A percentile compares a stretch with the other conserved stretches of the same genome.
These are phyloP conservation scores for Chloropsis cyanopogon DNA, from an alignment of 2,113 vertebrate species.

Conservation along the genomic window DNA sequence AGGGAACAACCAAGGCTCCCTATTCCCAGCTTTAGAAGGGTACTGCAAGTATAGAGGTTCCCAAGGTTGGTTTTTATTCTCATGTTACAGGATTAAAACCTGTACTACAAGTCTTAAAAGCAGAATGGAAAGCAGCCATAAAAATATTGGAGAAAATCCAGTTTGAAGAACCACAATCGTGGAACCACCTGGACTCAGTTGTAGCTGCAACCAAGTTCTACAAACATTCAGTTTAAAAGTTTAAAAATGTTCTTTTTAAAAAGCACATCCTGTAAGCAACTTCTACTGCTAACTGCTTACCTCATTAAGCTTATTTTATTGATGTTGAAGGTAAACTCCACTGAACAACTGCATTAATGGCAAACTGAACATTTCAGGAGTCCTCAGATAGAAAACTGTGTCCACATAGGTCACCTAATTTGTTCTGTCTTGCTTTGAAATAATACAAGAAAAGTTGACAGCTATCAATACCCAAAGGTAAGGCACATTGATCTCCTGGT, in stretches of 20 bases:
- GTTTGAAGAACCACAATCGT: background rate
- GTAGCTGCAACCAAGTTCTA: background rate
- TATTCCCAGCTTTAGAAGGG: background rate
- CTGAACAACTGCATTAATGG: background rate
- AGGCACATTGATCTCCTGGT: background rate
- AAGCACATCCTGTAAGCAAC: background rate
- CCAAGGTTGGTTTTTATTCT: background rate
- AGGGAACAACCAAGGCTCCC: background rate
- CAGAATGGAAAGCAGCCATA: background rate
- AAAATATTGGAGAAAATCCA: background rate
- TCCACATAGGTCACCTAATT: background rate
- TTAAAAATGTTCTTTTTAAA: background rate
- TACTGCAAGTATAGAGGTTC: background rate
- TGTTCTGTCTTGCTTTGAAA: background rate
- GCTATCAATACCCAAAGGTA: background rate
- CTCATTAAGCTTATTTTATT: background rate
- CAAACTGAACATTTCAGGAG: background rate
- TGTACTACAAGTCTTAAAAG: background rate
- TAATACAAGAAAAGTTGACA: background rate
- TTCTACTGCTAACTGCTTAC: background rate
- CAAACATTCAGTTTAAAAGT: background rate
- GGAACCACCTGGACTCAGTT: background rate
- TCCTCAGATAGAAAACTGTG: background rate
- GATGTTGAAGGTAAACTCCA: background rate
- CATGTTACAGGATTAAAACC: constrained; percentile 11